phyloP scores from a whole-genome alignment of 2,888 invertebrate species.

The Pediacus dermestoides region DNA sequence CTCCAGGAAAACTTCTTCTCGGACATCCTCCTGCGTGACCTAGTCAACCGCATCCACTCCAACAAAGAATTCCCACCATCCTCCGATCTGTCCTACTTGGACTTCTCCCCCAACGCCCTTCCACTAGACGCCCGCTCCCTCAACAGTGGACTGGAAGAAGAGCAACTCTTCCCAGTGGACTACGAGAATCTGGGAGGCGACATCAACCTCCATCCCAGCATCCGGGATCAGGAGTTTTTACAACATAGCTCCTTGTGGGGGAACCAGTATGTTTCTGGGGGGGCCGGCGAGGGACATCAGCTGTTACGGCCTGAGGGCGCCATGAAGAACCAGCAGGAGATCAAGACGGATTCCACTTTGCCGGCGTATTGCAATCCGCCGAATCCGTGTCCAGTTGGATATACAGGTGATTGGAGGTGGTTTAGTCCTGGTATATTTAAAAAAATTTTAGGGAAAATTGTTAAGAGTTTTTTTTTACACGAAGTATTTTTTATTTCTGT shows the following conservation, averaged over 20 bases:
- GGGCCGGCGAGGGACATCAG: constrained; percentile 70
- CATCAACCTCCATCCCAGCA: constrained; percentile 67
- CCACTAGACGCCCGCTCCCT: constrained; percentile 39
- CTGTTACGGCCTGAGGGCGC: constrained; percentile 57
- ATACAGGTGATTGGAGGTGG: constrained; percentile 65
- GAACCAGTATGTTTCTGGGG: constrained; percentile 72
- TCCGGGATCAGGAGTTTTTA: constrained; percentile 83
- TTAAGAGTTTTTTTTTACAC: neutral
- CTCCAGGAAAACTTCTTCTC: constrained; percentile 54
- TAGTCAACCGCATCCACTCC: constrained; percentile 70
- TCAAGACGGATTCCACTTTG: constrained; percentile 86
- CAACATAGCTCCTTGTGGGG: constrained; percentile 68
- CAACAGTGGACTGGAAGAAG: constrained; percentile 53
- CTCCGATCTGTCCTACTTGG: constrained; percentile 61
- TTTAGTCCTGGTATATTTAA: constrained; percentile 1
- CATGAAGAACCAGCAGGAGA: constrained; percentile 63
- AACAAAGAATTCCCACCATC: constrained; percentile 65
- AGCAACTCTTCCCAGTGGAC: constrained; percentile 55
- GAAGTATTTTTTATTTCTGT: neutral
- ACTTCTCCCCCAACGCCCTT: constrained; percentile 56
- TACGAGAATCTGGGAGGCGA: constrained; percentile 62
- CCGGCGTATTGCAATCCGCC: constrained; percentile 99
- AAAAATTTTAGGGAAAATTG: neutral
- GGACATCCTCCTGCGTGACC: constrained; percentile 69
- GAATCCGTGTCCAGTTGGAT: constrained; percentile 96